These are phyloP conservation scores for Fissipunctia ypsillon DNA, from an alignment of 2,888 invertebrate species.

Conservation along the genomic window DNA sequence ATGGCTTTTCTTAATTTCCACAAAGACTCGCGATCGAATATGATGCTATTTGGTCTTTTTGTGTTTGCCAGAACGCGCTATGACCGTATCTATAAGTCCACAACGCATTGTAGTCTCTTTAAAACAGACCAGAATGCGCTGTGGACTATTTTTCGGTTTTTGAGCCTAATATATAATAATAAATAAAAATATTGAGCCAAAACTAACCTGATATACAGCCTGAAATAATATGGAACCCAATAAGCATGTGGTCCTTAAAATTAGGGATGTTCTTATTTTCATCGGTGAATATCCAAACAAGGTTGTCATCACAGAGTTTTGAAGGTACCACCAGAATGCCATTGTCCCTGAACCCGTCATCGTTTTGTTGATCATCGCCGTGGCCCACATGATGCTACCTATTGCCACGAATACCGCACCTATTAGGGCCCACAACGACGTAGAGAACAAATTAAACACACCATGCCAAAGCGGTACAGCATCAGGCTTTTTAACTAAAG, in stretches of 20 bases:
- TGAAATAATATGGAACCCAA: conserved; percentile 71
- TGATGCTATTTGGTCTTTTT: neutral
- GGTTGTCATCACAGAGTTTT: conserved; percentile 62
- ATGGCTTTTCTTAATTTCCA: neutral
- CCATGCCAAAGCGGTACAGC: conserved; percentile 75
- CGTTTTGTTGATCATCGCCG: conserved; percentile 50
- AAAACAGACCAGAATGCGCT: neutral
- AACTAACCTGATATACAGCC: conserved; percentile 75
- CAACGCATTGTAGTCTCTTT: neutral
- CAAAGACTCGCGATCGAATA: neutral
- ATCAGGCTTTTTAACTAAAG: conserved; percentile 67
- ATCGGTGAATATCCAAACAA: conserved; percentile 71
- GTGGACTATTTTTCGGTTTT: neutral
- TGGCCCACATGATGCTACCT: conserved; percentile 70
- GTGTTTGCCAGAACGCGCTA: neutral
- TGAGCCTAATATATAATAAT: neutral
- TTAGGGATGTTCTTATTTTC: conserved; percentile 59
- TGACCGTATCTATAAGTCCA: neutral
- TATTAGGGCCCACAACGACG: conserved; percentile 54
- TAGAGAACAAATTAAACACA: conserved; percentile 56
- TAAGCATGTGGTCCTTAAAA: conserved; percentile 71
- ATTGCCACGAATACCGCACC: conserved; percentile 44
- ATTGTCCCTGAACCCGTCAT: conserved; percentile 35
- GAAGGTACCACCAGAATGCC: conserved; percentile 59
- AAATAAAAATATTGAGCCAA: neutral